A percentile compares a stretch with the other conserved stretches of the same genome.
Evolutionary conservation across 1,140 invertebrate genomes (phyloP).

Genomic region (Orchesella cincta): DNA sequence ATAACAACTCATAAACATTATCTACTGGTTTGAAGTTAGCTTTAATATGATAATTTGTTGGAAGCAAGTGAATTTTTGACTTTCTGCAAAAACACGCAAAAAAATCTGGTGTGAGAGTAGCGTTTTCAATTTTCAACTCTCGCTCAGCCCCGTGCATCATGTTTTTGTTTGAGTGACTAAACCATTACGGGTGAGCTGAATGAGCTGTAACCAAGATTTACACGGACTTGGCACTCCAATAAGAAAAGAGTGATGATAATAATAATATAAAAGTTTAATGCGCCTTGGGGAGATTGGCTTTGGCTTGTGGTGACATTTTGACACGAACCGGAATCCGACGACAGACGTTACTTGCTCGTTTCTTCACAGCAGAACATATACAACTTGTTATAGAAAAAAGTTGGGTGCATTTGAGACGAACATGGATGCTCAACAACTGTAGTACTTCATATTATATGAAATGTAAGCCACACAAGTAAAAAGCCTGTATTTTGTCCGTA

Average conservation of each 20-base stretch:
- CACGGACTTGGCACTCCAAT: not conserved
- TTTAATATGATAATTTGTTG: no score
- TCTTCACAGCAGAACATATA: not conserved
- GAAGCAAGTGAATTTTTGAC: no score
- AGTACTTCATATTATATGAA: not conserved
- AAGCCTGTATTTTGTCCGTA: not conserved
- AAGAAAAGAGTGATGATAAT: constrained; percentile 23
- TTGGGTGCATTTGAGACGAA: not conserved
- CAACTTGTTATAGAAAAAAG: not conserved
- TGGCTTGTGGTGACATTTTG: constrained; percentile 21
- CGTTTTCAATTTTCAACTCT: not conserved
- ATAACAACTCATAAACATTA: constrained; percentile 16
- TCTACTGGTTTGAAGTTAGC: not conserved
- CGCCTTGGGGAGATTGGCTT: constrained; percentile 6
- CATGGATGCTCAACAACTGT: constrained; percentile 5
- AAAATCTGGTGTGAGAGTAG: not conserved
- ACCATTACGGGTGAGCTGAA: not conserved
- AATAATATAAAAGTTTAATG: constrained; percentile 18
- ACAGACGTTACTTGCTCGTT: constrained; percentile 4
- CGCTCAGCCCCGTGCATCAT: not conserved
- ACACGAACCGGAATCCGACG: not conserved
- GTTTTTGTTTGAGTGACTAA: not conserved
- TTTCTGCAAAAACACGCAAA: not conserved
- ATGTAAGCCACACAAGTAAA: not conserved
- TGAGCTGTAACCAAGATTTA: constrained; percentile 18